phyloP scores from a whole-genome alignment of 2,888 invertebrate species.

The Leuctra nigra region DNA sequence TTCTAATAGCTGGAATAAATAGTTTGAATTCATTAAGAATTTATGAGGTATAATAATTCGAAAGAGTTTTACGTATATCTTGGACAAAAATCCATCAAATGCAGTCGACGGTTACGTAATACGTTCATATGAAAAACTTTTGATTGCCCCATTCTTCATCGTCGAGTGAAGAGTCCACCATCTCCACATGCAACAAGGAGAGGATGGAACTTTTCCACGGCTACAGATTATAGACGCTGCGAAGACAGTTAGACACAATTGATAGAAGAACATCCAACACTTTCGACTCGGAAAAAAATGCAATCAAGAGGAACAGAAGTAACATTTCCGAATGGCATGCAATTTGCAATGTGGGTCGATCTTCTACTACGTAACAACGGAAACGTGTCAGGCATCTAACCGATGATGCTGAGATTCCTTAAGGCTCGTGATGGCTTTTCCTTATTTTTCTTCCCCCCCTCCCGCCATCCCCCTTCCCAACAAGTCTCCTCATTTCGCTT shows the following conservation, averaged over 20 bases:
- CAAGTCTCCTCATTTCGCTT: too few relatives aligned
- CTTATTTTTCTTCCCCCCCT: too few relatives aligned
- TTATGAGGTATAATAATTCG: too few relatives aligned
- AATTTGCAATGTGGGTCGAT: neutral
- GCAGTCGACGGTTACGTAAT: neutral
- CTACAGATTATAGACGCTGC: too few relatives aligned
- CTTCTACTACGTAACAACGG: too few relatives aligned
- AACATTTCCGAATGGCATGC: neutral
- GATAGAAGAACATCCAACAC: too few relatives aligned
- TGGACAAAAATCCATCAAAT: neutral
- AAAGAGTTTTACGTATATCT: too few relatives aligned
- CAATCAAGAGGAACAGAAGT: constrained; percentile 1
- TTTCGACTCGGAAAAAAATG: constrained; percentile 10
- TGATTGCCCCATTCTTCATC: neutral
- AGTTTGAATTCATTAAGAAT: neutral
- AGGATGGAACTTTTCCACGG: neutral
- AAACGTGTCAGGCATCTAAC: neutral
- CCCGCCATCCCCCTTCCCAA: too few relatives aligned
- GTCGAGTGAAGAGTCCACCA: neutral
- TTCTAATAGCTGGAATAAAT: too few relatives aligned
- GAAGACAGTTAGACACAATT: too few relatives aligned
- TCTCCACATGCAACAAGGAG: too few relatives aligned
- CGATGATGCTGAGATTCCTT: neutral
- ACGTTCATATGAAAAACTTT: neutral
- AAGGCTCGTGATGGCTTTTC: too few relatives aligned